Evolutionary conservation across 2,888 invertebrate species (phyloP).

Genomic region (Sinodicranocentrus sp.): DNA sequence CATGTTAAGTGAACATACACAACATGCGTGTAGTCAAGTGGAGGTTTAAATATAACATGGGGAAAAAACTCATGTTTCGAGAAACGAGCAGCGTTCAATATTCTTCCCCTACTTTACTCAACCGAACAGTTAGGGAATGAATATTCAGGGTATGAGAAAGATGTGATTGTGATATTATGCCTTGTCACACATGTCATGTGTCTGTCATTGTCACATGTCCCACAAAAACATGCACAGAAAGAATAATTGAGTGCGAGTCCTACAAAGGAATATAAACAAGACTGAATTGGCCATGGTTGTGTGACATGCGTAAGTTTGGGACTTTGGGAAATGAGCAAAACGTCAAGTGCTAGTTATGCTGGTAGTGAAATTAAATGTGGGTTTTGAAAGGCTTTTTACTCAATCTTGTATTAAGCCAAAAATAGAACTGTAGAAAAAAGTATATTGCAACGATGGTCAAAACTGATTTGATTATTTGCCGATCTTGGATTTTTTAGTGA

Average conservation of each 20-base stretch:
- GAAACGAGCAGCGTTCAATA: constrained; percentile 21
- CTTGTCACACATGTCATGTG: constrained; percentile 64
- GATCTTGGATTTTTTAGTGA: too few species aligned
- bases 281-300: too few species aligned
- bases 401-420: too few species aligned
- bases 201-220: constrained; percentile 61
- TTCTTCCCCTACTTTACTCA: not conserved
- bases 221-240: constrained; percentile 21
- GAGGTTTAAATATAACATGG: not conserved
- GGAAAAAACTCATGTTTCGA: constrained; percentile 12
- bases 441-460: too few species aligned
- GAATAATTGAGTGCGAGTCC: constrained; percentile 53
- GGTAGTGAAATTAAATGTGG: too few species aligned
- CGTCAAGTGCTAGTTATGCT: too few species aligned
- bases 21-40: not conserved
- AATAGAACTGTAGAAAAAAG: too few species aligned
- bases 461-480: too few species aligned
- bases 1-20: not conserved
- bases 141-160: not conserved
- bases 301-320: not conserved
- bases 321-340: constrained; percentile 18
- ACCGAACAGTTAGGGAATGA: not conserved
- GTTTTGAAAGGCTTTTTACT: too few species aligned
- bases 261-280: constrained; percentile 37
- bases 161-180: constrained; percentile 64